Evolutionary conservation across 2,888 invertebrate species (phyloP).

Genomic region (Orthosia gracilis): DNA sequence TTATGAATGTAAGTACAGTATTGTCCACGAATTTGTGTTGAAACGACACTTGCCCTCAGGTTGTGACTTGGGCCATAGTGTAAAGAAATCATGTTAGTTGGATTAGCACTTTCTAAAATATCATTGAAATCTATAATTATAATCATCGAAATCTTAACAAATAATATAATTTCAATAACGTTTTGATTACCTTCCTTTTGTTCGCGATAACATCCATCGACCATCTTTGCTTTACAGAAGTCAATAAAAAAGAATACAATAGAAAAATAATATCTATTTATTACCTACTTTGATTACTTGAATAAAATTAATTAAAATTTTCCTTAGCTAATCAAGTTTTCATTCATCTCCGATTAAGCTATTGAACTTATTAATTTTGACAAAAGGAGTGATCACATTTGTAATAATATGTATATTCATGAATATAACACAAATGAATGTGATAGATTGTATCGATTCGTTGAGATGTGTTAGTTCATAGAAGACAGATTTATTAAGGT

Average conservation of each 20-base stretch:
- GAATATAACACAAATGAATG: constrained; percentile 24
- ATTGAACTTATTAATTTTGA: constrained; percentile 53
- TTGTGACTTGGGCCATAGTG: constrained; percentile 3
- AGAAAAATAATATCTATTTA: constrained; percentile 17
- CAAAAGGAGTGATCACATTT: constrained; percentile 52
- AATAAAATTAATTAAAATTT: constrained; percentile 60
- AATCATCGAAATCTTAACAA: constrained; percentile 32
- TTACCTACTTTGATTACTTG: constrained; percentile 29
- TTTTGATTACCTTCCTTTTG: constrained; percentile 41
- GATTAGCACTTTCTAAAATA: constrained; percentile 50
- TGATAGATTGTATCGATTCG: constrained; percentile 14
- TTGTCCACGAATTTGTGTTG: background rate
- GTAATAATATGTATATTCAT: constrained; percentile 37
- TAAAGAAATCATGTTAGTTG: constrained; percentile 15
- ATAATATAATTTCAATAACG: constrained; percentile 30
- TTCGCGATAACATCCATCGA: constrained; percentile 12
- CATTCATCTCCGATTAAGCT: constrained; percentile 52
- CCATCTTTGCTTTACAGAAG: constrained; percentile 40
- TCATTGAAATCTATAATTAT: constrained; percentile 27
- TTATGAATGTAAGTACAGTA: background rate
- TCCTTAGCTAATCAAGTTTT: constrained; percentile 48
- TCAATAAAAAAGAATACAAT: constrained; percentile 40
- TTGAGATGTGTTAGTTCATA: constrained; percentile 18
- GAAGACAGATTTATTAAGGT: constrained; percentile 28
- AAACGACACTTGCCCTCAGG: constrained; percentile 11